These are phyloP conservation scores for Callipepla californica DNA, from an alignment of 2,113 vertebrate genomes.

Conservation along the genomic window DNA sequence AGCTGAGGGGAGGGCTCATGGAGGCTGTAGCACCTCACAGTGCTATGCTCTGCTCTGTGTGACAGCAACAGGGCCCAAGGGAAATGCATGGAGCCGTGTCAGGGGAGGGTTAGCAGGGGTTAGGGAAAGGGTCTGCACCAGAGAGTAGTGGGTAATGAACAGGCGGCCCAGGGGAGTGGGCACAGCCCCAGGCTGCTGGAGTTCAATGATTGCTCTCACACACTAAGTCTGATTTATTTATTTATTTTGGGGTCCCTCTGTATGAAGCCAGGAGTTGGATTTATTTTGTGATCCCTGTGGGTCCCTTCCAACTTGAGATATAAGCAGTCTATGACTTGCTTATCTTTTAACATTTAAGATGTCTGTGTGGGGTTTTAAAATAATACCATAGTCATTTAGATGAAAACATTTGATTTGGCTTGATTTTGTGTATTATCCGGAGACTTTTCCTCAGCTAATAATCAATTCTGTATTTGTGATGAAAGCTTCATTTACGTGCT, in stretches of 20 bases:
- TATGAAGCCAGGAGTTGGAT: background rate
- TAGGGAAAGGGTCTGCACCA: background rate
- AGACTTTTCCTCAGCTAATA: background rate
- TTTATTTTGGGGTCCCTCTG: no score
- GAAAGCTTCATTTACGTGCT: background rate
- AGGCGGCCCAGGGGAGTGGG: background rate
- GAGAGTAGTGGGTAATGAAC: background rate
- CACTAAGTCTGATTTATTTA: background rate
- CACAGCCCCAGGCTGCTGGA: background rate
- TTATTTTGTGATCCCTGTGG: background rate
- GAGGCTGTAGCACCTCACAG: background rate
- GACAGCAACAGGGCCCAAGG: background rate
- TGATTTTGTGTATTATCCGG: constrained; percentile 13
- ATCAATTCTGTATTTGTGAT: constrained; percentile 21
- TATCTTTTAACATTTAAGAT: background rate
- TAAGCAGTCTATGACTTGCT: background rate
- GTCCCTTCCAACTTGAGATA: background rate
- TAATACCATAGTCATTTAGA: background rate
- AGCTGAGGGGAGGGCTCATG: background rate
- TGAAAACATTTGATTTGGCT: background rate
- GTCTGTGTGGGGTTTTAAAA: background rate
- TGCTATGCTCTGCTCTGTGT: background rate
- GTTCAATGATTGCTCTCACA: no score
- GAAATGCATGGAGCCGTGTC: background rate
- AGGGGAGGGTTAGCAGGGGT: no score